A percentile compares a stretch with the other conserved stretches of the same genome.
phyloP scores from a whole-genome alignment of 2,888 invertebrate genomes.

The Boloria selene region DNA sequence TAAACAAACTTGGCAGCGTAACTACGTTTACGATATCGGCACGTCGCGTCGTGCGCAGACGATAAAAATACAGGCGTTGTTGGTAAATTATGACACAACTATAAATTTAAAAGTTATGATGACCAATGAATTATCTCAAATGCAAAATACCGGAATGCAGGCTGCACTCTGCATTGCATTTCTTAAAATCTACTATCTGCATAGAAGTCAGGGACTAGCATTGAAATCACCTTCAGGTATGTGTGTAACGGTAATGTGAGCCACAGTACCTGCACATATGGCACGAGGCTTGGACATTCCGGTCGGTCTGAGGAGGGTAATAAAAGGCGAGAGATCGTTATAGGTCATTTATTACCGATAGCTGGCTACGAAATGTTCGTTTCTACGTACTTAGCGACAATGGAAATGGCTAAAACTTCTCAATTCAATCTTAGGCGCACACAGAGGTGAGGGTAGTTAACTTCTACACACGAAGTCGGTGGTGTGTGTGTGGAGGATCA shows the following conservation, averaged over 20 bases:
- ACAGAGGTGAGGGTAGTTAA: conserved; percentile 32
- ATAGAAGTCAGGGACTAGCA: background rate
- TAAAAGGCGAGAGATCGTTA: conserved; percentile 34
- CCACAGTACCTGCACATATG: conserved; percentile 15
- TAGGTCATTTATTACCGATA: conserved; percentile 39
- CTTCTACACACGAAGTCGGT: conserved; percentile 29
- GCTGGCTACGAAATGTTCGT: conserved; percentile 37
- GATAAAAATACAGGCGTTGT: background rate
- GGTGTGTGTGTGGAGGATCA: conserved; percentile 63
- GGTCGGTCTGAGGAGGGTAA: conserved; percentile 26
- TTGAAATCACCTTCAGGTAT: background rate
- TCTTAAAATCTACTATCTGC: too few species aligned
- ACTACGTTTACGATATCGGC: conserved; percentile 12
- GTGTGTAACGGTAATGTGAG: conserved; percentile 18
- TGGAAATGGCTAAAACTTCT: conserved; percentile 42
- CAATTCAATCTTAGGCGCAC: conserved; percentile 42
- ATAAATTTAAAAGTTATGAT: background rate
- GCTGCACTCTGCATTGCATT: too few species aligned
- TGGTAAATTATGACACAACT: conserved; percentile 5
- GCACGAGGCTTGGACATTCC: conserved; percentile 31
- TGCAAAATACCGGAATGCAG: background rate
- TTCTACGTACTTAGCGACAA: conserved; percentile 42
- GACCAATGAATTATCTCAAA: background rate
- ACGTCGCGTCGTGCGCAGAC: background rate
- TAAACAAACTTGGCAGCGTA: conserved; percentile 33